Base-by-base conservation (phyloP, 2,113 vertebrate genomes). In the Aramus guarauna region DNA sequence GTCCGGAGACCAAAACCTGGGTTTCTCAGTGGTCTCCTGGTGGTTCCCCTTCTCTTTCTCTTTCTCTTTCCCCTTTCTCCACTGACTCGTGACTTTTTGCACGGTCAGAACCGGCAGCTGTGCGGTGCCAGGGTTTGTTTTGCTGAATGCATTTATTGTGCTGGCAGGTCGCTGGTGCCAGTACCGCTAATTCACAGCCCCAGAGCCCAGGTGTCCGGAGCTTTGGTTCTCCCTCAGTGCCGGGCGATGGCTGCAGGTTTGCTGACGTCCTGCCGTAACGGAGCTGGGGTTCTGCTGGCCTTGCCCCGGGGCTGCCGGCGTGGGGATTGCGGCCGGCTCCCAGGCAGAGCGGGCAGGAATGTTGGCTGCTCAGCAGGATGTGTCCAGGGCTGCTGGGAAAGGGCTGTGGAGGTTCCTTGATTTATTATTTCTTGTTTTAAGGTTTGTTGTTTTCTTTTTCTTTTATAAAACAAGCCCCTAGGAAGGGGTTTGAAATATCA, bases 381-480 rank as follows among this genome's bases (percentile, higher is more conserved):
- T 4, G 1, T 5, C 69, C 29, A 9, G 30, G 30, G 58, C 48
- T 82, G 78, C 91, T 76, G 94, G 88, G 85, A 84, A 92, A 85
- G 27, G 39, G 48, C 82, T 53, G 67, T 6, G 1, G 82, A 80
- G 75, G 23, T 82, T 78, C 78, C 3, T 16, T 56, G 85, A 77
- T 96, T 96, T 92, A 78, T 96, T 95, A 53, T 85, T 92, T 47
- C 86, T 92, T 36, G 1, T 3, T 89, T 93, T 8, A 63, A 95
- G 56, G 39, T 81, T 89, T 43, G 71, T 53, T 96, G 58, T 92
- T 93, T 72, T 79, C 85, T 73, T 64, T 84, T 72, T 21, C 84
- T 72, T 85, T 82, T 52, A 11, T 22, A 26, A 90, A 95, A 79
- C 58, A 41, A 94, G 55, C 90, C 89, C 71, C 50, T 32, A 8